Conservation (phyloP, 2,113 vertebrate genomes). For the Calypte anna region DNA sequence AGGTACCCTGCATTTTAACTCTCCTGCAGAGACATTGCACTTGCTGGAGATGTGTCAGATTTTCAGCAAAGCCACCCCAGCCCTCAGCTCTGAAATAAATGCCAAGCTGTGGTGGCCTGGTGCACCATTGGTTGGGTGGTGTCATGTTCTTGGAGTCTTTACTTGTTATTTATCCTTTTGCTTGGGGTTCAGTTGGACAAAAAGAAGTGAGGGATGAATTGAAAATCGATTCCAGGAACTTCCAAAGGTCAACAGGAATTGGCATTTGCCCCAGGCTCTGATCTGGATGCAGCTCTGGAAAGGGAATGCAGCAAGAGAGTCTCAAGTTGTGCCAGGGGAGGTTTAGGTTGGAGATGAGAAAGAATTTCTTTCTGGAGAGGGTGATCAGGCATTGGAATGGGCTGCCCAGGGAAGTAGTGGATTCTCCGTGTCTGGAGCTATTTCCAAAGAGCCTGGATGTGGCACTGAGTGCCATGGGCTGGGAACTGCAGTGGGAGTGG, state of each 20-base stretch:
- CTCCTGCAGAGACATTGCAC: background rate
- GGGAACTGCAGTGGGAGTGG: too few relatives aligned
- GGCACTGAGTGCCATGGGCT: too few relatives aligned
- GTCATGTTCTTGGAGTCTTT: fast-evolving
- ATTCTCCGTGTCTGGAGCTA: too few relatives aligned
- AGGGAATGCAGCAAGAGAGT: background rate
- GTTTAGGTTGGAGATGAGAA: too few relatives aligned
- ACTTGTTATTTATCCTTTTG: fast-evolving
- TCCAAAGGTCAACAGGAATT: background rate
- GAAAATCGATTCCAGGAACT: background rate
- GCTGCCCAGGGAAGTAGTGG: too few relatives aligned
- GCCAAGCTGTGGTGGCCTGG: fast-evolving
- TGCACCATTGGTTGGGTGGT: fast-evolving
- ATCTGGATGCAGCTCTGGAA: background rate
- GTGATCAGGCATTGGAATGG: too few relatives aligned
- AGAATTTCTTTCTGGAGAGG: too few relatives aligned
- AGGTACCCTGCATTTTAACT: conserved; percentile 52
- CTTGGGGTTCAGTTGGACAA: background rate
- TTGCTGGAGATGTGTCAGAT: background rate
- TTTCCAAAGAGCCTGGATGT: too few relatives aligned
- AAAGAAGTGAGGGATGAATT: background rate
- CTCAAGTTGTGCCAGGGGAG: too few relatives aligned
- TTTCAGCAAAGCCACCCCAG: background rate
- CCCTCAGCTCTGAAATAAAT: background rate
- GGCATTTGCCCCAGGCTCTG: background rate